These are phyloP conservation scores for Dendrolimus pini DNA, from an alignment of 2,888 invertebrate genomes.

Conservation along the genomic window DNA sequence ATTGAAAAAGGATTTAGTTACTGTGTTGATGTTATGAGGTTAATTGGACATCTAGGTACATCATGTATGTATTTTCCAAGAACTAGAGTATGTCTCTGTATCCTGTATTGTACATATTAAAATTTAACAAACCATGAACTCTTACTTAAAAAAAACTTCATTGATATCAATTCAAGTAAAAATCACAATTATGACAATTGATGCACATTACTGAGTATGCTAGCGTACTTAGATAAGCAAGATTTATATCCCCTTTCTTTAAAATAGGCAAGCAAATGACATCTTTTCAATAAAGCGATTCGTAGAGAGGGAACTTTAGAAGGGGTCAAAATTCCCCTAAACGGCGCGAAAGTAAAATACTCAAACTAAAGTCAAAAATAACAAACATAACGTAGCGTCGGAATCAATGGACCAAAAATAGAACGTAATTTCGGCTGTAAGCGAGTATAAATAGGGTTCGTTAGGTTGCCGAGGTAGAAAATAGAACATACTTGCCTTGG, in stretches of 20 bases:
- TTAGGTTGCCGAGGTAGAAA: conserved; percentile 23
- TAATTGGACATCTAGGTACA: no score
- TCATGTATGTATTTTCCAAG: no score
- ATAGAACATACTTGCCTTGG: conserved; percentile 20
- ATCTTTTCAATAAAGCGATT: conserved; percentile 26
- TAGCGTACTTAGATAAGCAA: neutral
- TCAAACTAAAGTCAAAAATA: conserved; percentile 25
- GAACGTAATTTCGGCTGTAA: conserved; percentile 30
- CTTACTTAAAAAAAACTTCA: no score
- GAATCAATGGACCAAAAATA: conserved; percentile 38
- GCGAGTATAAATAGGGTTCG: conserved; percentile 30
- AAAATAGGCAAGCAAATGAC: conserved; percentile 25
- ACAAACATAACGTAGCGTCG: conserved; percentile 24
- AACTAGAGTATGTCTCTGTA: no score
- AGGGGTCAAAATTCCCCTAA: conserved; percentile 18
- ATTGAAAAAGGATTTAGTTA: no score
- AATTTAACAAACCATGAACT: no score
- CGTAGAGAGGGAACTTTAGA: conserved; percentile 14
- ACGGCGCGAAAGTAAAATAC: conserved; percentile 14
- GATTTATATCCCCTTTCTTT: conserved; percentile 13
- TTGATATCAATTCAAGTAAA: no score
- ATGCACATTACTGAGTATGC: neutral
- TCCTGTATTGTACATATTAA: no score
- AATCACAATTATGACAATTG: neutral
- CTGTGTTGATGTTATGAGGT: no score